Evolutionary conservation across 1,140 invertebrate species (phyloP), one percentile per base, ranked within the genome.

Genomic region (Stegodyphus mimosarum): DNA sequence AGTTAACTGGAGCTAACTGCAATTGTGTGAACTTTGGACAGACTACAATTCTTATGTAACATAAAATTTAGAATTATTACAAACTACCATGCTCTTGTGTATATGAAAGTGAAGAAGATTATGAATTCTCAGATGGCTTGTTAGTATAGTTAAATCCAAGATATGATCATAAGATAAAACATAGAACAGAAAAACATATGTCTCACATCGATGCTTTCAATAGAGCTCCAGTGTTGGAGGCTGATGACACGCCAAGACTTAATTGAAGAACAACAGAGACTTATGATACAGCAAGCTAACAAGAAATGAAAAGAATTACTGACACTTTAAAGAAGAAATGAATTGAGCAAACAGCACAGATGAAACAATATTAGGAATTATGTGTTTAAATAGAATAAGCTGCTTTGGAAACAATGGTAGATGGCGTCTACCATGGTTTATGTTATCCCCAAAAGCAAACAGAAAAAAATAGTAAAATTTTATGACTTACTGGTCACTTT

Each of bases 401-500:
- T 73, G 51, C 72, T 60, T 72, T 9, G 79, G 2, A 10, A 15
- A 6, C 52, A 18, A 13, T 7, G 63, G 11, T 7, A 49, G 3
- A 17, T 11, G 11, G 7, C 49, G 53, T 0, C 70, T 18, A 80
- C 33, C 33, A 73, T 53, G 17, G 49, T 67, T 7, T 87, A 33
- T 5, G 60, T 64, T 0, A 86, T 75, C 33, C 63, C 15, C 2
- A 80, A 63, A 18, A 83, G 74, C 11, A 78, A 63, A 53, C 49
- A 66, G 53, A 87, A 88, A 78, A 74, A 60, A 11, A 51, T 73
- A 4, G 33, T 33, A 3, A 33, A 33, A 33, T 33, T 33, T 33
- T 3, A 33, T 33, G 33, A 33, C 33, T 33, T 33, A 33, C 1
- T 33, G 33, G 33, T 33, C 3, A 33, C 33, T 33, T 33, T 72